phyloP scores from a whole-genome alignment of 30 jellyfish, hydroid and myxozoan genomes.

The Pseudorhiza aurosa region DNA sequence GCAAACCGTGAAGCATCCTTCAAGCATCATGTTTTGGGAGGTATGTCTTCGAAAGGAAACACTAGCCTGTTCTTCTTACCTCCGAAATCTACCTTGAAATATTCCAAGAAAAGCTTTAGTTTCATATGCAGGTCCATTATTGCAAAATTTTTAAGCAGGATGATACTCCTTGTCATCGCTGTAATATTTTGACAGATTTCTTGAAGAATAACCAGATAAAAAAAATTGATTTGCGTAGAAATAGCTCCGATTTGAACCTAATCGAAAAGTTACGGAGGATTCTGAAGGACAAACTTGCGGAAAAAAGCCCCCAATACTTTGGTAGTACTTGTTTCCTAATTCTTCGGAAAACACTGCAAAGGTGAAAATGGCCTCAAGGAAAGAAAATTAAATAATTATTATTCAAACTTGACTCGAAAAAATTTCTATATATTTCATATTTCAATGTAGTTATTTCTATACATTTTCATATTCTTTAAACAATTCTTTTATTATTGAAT shows the following conservation, averaged over 20 bases:
- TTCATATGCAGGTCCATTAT: neutral
- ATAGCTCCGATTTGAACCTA: constrained; percentile 35
- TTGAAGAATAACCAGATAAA: constrained; percentile 7
- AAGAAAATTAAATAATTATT: too few species aligned
- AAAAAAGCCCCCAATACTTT: neutral
- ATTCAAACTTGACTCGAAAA: too few species aligned
- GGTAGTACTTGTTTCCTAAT: too few species aligned
- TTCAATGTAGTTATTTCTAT: too few species aligned
- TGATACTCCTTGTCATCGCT: constrained; percentile 42
- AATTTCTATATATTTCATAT: too few species aligned
- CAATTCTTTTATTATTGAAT: too few species aligned
- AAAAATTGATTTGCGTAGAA: constrained; percentile 17
- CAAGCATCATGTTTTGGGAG: neutral
- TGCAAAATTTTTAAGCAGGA: constrained; percentile 29
- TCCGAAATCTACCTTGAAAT: constrained; percentile 4
- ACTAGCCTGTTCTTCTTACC: constrained; percentile 12
- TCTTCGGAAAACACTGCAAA: too few species aligned
- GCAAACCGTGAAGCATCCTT: constrained; percentile 1
- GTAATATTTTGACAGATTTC: constrained; percentile 8
- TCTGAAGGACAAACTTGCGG: neutral
- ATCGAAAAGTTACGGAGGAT: neutral
- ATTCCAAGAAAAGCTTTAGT: neutral
- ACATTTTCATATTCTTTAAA: too few species aligned
- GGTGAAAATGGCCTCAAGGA: too few species aligned
- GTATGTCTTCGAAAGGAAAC: constrained; percentile 12